Conservation (phyloP, 2,888 invertebrate genomes). For the Smittia sp. region DNA sequence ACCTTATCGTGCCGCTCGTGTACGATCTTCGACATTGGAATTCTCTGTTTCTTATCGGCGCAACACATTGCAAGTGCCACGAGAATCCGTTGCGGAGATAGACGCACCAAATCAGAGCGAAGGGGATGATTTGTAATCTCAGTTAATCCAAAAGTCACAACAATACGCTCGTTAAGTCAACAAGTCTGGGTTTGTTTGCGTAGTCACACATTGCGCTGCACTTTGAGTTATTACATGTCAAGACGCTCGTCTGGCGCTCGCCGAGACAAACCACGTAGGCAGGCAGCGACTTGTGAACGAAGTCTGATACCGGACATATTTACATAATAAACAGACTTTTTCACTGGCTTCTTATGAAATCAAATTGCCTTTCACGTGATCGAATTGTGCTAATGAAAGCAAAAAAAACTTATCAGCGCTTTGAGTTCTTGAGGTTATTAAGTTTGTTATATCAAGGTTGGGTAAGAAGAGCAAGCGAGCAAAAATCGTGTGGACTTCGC, state of each 20-base stretch:
- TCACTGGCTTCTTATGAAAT: neutral
- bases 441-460: neutral
- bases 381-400: slow-evolving; percentile 11
- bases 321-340: slow-evolving; percentile 1
- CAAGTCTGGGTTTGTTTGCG: neutral
- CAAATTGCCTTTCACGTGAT: slow-evolving; percentile 4
- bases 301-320: slow-evolving; percentile 9
- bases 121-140: too few species aligned
- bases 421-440: slow-evolving; percentile 6
- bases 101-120: too few species aligned
- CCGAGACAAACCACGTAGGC: neutral
- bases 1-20: too few species aligned
- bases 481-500: neutral
- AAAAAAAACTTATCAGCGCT: neutral
- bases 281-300: neutral
- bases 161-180: neutral
- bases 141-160: too few species aligned
- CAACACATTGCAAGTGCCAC: too few species aligned
- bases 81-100: too few species aligned
- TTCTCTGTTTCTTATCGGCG: too few species aligned
- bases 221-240: neutral
- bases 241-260: neutral
- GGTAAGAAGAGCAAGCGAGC: neutral
- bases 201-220: neutral
- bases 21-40: too few species aligned